Evolutionary conservation across 1,140 invertebrate species (phyloP), one percentile per base, ranked within the genome.

Genomic region (Limonius californicus): DNA sequence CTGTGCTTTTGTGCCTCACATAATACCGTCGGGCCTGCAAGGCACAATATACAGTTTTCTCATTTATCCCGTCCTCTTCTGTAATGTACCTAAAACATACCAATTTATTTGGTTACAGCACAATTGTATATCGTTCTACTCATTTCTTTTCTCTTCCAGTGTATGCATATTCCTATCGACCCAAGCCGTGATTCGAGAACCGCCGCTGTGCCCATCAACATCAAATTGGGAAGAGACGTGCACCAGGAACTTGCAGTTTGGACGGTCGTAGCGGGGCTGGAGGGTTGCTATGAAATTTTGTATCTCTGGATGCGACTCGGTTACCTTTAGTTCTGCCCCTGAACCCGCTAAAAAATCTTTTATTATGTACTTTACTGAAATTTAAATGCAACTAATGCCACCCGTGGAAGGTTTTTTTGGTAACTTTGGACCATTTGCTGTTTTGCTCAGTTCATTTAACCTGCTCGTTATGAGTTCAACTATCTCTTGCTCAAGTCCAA

Each of bases 101-200:
- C n/a, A n/a, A n/a, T n/a, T n/a, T n/a, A n/a, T n/a, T n/a, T n/a
- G n/a, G n/a, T n/a, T n/a, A n/a, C n/a, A n/a, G n/a, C n/a, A n/a
- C n/a, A n/a, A n/a, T n/a, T n/a, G n/a, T n/a, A n/a, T n/a, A n/a
- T n/a, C n/a, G n/a, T n/a, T n/a, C n/a, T 39, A 83, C 81, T 83
- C 80, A 58, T 68, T 77, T 70, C 81, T 74, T 65, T 79, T 80
- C 73, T 84, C 82, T 75, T 84, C 82, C 64, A 84, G 74, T 2
- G 81, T 84, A 59, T 83, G 81, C 23, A 83, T 72, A 64, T 83
- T 78, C 58, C 73, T 71, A 65, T 82, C 80, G 15, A 83, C 74
- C 72, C 81, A 83, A 56, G 78, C 76, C n/a, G 81, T 78, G 27
- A 83, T 75, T 50, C 79, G 78, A 11, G 79, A 77, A 2, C 81